phyloP scores from a whole-genome alignment of 2,888 invertebrate species.

The Corythucha ciliata region DNA sequence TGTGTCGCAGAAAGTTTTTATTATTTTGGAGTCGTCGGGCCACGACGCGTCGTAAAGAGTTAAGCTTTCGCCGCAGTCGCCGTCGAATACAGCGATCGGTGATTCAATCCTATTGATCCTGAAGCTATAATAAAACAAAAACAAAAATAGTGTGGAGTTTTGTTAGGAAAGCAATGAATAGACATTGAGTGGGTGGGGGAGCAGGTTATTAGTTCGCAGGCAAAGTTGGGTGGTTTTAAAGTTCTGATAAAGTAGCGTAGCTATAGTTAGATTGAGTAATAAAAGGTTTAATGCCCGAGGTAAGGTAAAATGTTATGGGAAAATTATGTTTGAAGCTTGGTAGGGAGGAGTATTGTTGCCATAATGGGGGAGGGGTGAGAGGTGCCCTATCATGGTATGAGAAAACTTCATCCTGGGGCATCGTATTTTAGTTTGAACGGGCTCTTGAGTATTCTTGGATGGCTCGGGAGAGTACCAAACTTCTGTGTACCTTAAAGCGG shows the following conservation, averaged over 20 bases:
- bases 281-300: neutral
- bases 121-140: too few species aligned
- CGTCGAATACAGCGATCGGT: constrained; percentile 74
- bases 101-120: constrained; percentile 82
- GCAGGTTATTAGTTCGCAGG: neutral
- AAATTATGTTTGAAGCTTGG: too few species aligned
- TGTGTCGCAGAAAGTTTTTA: constrained; percentile 90
- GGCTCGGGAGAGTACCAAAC: too few species aligned
- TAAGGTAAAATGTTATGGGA: too few species aligned
- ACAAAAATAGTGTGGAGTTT: too few species aligned
- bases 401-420: neutral
- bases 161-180: too few species aligned
- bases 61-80: constrained; percentile 81
- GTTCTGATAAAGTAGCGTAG: neutral
- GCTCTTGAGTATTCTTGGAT: too few species aligned
- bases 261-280: neutral
- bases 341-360: neutral
- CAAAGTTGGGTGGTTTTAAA: neutral
- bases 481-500: too few species aligned
- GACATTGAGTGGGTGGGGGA: too few species aligned
- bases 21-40: constrained; percentile 81
- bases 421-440: too few species aligned
- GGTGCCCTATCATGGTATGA: neutral
- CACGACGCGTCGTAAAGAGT: constrained; percentile 81
- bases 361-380: neutral